Percentiles rank a stretch among this genome's conserved stretches.
phyloP scores from a whole-genome alignment of 2,888 invertebrate genomes.

The Acanthacorydalis orientalis region DNA sequence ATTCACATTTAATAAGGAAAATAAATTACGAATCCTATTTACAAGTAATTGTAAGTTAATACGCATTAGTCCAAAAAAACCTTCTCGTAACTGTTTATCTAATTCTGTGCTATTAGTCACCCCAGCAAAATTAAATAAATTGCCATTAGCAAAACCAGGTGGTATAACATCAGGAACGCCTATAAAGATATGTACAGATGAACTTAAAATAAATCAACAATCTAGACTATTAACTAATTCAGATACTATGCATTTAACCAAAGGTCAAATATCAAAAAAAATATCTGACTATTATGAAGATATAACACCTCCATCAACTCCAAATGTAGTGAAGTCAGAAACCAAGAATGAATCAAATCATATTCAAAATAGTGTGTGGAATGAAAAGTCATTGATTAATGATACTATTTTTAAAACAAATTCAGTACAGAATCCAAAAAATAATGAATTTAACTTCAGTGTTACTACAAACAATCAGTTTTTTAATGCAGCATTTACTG shows the following conservation, averaged over 20 bases:
- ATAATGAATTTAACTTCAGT: neutral
- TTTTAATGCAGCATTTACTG: too few species aligned
- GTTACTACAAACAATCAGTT: too few species aligned
- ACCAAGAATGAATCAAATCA: neutral
- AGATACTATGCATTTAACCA: too few species aligned
- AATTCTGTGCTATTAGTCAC: conserved; percentile 13
- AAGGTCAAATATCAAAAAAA: neutral
- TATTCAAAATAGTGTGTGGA: neutral
- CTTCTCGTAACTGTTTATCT: conserved; percentile 26
- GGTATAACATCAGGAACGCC: conserved; percentile 1
- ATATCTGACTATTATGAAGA: conserved; percentile 4
- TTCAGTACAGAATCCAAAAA: neutral
- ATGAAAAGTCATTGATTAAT: neutral
- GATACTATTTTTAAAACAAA: neutral
- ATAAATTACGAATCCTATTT: conserved; percentile 31
- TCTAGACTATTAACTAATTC: too few species aligned
- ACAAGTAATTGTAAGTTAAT: conserved; percentile 30
- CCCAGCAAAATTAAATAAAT: conserved; percentile 1
- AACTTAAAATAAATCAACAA: too few species aligned
- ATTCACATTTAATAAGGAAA: conserved; percentile 32
- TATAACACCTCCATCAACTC: conserved; percentile 2
- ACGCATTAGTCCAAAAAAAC: conserved; percentile 33
- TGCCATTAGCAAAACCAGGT: conserved; percentile 1
- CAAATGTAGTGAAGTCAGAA: neutral
- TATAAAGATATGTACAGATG: too few species aligned